Evolutionary conservation across 2,888 invertebrate species (phyloP), one percentile per base, ranked within the genome.

Genomic region (Tetranychus piercei): DNA sequence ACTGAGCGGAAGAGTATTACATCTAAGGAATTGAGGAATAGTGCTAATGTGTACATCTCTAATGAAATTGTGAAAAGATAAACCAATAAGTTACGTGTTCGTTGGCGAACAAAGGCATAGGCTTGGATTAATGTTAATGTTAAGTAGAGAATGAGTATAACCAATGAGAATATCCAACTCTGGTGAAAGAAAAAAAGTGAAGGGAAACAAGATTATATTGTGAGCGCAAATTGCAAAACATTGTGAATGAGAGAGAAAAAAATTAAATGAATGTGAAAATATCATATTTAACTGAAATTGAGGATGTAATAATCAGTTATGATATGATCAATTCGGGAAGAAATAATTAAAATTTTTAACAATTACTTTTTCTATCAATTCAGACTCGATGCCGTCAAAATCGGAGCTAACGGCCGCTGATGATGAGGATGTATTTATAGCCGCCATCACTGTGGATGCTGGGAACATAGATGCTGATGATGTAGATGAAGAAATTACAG

Each of bases 21-120:
- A 44, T 71, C 43, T 15, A 71, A 15, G 9, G 71, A 22, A 44
- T 15, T 44, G 9, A 71, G 23, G 78, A 90, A 88, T 74, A 94
- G 85, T 43, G 93, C 93, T 74, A 91, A 83, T 81, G 92, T 90
- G 83, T 94, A 94, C 79, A 93, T 84, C 23, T 90, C 83, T 75
- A 95, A 86, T 82, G 93, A 92, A 76, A 88, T 88, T 44, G 94
- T 94, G 80, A 95, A 92, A 65, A 95, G 84, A 81, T 89, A 89
- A 7, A 94, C 94, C 5, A 95, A 90, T 66, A 73, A 20, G 34
- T 75, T 74, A 20, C 77, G 77, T 65, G 92, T 90, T 84, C 95
- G 94, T 83, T 94, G 94, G 78, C 88, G 87, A 79, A 89, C 86
- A 76, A 91, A 91, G 55, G 94, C 94, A 84, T 94, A 94, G 15